phyloP scores from a whole-genome alignment of 2,113 vertebrate genomes.

The Callithrix jacchus region DNA sequence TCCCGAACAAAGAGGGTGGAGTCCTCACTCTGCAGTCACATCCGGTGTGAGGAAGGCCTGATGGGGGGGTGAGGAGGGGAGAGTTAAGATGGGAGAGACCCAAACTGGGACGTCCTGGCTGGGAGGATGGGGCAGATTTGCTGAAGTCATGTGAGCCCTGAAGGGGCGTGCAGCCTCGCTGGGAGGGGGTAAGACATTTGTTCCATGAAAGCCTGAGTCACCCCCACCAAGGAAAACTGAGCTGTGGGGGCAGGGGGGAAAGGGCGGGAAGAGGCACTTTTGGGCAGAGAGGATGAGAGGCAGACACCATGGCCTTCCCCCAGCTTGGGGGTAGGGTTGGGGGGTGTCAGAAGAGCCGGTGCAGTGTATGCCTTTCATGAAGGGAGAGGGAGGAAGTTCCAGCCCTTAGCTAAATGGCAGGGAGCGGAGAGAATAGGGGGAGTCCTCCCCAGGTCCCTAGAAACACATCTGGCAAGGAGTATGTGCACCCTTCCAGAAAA shows the following conservation, averaged over 20 bases:
- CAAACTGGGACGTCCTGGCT: slow-evolving; percentile 55
- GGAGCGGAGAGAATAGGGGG: neutral
- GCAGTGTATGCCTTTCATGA: neutral
- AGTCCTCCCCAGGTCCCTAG: slow-evolving; percentile 1
- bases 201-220: slow-evolving; percentile 63
- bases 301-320: neutral
- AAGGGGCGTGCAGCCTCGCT: neutral
- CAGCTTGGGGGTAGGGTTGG: neutral
- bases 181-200: neutral
- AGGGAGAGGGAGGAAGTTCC: neutral
- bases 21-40: slow-evolving; percentile 30
- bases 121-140: slow-evolving; percentile 26
- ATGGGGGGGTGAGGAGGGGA: slow-evolving; percentile 38
- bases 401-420: neutral
- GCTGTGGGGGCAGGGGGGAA: neutral
- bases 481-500: slow-evolving; percentile 26
- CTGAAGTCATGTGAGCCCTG: slow-evolving; percentile 23
- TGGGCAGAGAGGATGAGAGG: neutral
- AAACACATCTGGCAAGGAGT: slow-evolving; percentile 37
- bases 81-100: neutral
- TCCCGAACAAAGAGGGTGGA: slow-evolving; percentile 65
- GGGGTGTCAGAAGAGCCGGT: neutral
- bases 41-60: slow-evolving; percentile 62
- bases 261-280: neutral
- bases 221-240: slow-evolving; percentile 52